Evolutionary conservation across 1,140 invertebrate genomes (phyloP).

Genomic region (Metopolophium dirhodum): DNA sequence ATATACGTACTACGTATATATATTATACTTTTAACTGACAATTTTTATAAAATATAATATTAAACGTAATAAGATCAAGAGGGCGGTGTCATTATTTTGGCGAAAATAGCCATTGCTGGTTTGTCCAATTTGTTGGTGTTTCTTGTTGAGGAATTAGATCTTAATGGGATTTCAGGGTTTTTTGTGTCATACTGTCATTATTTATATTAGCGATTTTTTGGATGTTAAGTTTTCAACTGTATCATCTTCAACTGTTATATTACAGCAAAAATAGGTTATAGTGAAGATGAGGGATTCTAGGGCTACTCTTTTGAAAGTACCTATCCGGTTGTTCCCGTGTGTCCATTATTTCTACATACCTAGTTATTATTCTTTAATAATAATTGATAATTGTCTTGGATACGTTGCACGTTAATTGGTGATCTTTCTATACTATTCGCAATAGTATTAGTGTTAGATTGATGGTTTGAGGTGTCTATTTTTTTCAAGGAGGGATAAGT

Average conservation of each 20-base stretch:
- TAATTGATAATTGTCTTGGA: neutral
- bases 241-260: neutral
- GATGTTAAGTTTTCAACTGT: neutral
- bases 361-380: neutral
- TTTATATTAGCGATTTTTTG: neutral
- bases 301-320: neutral
- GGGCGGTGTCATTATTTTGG: no score
- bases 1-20: no score
- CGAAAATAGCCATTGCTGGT: no score
- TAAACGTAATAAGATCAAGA: no score
- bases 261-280: neutral
- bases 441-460: neutral
- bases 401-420: neutral
- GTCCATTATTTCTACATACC: neutral
- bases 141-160: neutral
- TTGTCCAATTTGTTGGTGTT: neutral
- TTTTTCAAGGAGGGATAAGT: neutral
- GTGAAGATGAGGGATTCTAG: neutral
- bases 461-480: neutral
- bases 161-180: neutral
- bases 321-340: neutral
- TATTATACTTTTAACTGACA: no score
- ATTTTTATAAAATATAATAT: no score
- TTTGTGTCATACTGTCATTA: no score
- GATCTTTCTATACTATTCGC: neutral